Conservation (phyloP, 1,140 invertebrate genomes). For the Drosophila tani region DNA sequence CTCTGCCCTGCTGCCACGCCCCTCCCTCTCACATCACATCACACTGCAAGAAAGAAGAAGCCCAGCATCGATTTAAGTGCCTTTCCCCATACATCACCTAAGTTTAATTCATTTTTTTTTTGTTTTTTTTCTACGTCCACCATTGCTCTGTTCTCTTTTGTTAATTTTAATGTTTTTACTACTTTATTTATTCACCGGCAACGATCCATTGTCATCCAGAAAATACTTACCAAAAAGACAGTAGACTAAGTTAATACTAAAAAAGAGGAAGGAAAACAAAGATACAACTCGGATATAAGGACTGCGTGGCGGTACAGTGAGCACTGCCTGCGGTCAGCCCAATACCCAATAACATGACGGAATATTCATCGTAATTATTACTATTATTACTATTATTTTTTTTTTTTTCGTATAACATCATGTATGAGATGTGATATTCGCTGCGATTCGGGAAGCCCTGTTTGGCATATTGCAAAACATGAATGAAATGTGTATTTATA, state of each 20-base stretch:
- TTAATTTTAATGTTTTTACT: constrained; percentile 48
- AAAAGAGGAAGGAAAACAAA: not conserved
- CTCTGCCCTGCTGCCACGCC: constrained; percentile 32
- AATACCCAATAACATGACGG: constrained; percentile 25
- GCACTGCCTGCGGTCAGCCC: constrained; percentile 19
- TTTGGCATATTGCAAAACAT: constrained; percentile 22
- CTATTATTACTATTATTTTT: constrained; percentile 28
- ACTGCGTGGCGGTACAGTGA: constrained; percentile 35
- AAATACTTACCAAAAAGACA: constrained; percentile 80
- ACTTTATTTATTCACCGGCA: constrained; percentile 57
- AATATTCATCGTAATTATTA: constrained; percentile 12
- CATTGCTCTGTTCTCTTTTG: constrained; percentile 28
- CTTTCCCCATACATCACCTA: constrained; percentile 21
- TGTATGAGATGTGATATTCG: constrained; percentile 41
- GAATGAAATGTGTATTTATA: constrained; percentile 40
- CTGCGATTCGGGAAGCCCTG: constrained; percentile 30
- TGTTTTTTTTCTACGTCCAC: constrained; percentile 17
- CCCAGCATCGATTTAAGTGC: constrained; percentile 17
- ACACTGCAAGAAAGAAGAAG: not conserved
- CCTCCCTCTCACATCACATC: not conserved
- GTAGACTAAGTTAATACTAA: constrained; percentile 62
- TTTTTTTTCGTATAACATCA: constrained; percentile 30
- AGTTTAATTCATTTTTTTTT: constrained; percentile 20
- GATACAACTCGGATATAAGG: constrained; percentile 1
- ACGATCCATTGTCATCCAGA: constrained; percentile 45